Evolutionary conservation across 2,797 vertebrate species (phyloP).

Genomic region (Valencia hispanica): DNA sequence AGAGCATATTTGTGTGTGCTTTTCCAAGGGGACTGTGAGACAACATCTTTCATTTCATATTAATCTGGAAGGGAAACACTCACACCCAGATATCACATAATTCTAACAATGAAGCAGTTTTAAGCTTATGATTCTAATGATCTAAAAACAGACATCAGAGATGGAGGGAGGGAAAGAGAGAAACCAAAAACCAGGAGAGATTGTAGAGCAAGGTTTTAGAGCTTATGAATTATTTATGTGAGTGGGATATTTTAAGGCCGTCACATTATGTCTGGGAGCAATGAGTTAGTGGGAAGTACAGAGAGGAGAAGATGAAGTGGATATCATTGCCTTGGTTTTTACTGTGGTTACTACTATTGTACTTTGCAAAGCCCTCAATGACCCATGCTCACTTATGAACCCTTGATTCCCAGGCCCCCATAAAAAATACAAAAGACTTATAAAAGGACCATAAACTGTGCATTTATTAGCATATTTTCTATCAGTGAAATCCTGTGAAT

Average conservation of each 20-base stretch:
- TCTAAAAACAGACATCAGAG: background rate
- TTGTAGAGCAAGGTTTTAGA: conserved; percentile 38
- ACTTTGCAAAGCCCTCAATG: background rate
- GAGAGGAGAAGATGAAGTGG: conserved; percentile 31
- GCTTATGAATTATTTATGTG: conserved; percentile 71
- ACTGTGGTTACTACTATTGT: conserved; percentile 14
- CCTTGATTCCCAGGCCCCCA: background rate
- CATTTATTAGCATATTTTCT: background rate
- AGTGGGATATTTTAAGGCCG: conserved; percentile 73
- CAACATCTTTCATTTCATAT: conserved; percentile 11
- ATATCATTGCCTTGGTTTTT: conserved; percentile 30
- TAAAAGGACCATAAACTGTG: background rate
- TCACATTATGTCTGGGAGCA: conserved; percentile 64
- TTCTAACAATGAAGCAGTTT: background rate
- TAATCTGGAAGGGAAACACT: background rate
- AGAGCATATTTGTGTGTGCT: background rate
- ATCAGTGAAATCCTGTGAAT: background rate
- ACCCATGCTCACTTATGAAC: conserved; percentile 6
- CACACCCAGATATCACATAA: conserved; percentile 2
- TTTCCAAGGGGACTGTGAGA: background rate
- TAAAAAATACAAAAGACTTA: background rate
- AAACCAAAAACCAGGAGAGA: conserved; percentile 28
- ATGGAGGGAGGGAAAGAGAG: background rate
- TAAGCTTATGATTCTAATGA: background rate
- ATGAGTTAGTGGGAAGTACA: conserved; percentile 43